Evolutionary conservation across 2,797 vertebrate species (phyloP).

Genomic region (Rhinoraja longicauda): DNA sequence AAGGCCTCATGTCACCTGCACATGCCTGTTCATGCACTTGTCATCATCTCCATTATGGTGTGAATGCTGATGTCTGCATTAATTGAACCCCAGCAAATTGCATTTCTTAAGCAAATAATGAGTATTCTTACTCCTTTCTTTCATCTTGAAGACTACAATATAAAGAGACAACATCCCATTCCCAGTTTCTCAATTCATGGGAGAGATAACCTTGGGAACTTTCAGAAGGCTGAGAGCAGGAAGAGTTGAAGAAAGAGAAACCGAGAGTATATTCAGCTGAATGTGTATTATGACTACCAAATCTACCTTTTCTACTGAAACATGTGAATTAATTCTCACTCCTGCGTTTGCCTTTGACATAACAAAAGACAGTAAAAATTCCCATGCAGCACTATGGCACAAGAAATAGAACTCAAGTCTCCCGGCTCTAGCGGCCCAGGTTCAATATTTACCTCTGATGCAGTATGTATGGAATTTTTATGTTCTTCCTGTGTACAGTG

Average conservation of each 20-base stretch:
- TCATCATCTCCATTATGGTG: conserved; percentile 21
- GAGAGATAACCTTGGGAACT: neutral
- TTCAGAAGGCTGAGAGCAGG: neutral
- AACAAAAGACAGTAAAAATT: neutral
- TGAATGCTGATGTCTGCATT: neutral
- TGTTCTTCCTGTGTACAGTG: no score
- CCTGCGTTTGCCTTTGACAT: neutral
- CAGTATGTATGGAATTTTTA: no score
- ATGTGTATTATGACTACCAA: neutral
- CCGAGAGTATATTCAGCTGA: neutral
- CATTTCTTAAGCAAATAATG: neutral
- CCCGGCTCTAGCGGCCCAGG: no score
- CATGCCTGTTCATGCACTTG: neutral
- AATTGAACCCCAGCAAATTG: neutral
- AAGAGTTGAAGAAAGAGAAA: neutral
- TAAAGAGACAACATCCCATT: neutral
- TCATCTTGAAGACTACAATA: neutral
- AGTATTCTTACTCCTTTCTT: neutral
- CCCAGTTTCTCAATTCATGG: neutral
- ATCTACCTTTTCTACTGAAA: neutral
- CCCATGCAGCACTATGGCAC: neutral
- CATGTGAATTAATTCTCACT: neutral
- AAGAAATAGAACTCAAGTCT: no score
- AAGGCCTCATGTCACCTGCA: neutral
- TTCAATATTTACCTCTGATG: no score